Conservation (phyloP, 2,888 invertebrate species). For the Hyposoter didymator region DNA sequence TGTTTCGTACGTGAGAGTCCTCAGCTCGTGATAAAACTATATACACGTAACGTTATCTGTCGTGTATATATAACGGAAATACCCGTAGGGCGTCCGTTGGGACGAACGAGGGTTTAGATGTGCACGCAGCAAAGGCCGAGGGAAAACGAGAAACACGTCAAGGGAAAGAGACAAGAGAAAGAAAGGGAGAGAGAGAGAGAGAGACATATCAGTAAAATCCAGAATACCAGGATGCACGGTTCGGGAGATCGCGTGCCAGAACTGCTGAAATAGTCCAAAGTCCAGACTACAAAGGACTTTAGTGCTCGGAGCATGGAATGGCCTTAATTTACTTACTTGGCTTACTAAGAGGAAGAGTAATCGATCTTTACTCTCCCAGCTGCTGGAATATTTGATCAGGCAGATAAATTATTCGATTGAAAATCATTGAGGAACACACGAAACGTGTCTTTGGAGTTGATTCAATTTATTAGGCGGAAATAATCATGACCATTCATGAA, state of each 20-base stretch:
- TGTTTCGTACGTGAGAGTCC: conserved; percentile 11
- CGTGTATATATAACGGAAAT: conserved; percentile 38
- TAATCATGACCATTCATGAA: background rate
- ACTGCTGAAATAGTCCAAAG: conserved; percentile 52
- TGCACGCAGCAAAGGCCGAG: conserved; percentile 29
- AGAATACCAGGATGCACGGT: conserved; percentile 42
- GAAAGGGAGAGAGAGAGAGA: conserved; percentile 10
- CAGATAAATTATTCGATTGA: background rate
- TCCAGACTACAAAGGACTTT: conserved; percentile 59
- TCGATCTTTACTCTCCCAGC: conserved; percentile 44
- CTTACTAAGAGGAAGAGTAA: conserved; percentile 36
- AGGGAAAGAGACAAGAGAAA: conserved; percentile 21
- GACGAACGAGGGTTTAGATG: conserved; percentile 44
- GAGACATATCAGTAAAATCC: conserved; percentile 38
- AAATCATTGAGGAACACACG: background rate
- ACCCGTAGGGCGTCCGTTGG: conserved; percentile 40
- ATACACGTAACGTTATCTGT: conserved; percentile 31
- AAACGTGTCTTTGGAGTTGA: background rate
- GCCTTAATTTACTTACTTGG: conserved; percentile 51
- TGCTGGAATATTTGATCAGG: conserved; percentile 6
- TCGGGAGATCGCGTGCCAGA: conserved; percentile 60
- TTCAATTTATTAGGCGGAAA: background rate
- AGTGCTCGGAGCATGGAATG: conserved; percentile 42
- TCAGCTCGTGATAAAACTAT: conserved; percentile 7
- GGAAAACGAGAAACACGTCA: conserved; percentile 34